Evolutionary conservation across 53 echinoderm and acorn worm genomes (phyloP).

Genomic region (Apostichopus leukothele): DNA sequence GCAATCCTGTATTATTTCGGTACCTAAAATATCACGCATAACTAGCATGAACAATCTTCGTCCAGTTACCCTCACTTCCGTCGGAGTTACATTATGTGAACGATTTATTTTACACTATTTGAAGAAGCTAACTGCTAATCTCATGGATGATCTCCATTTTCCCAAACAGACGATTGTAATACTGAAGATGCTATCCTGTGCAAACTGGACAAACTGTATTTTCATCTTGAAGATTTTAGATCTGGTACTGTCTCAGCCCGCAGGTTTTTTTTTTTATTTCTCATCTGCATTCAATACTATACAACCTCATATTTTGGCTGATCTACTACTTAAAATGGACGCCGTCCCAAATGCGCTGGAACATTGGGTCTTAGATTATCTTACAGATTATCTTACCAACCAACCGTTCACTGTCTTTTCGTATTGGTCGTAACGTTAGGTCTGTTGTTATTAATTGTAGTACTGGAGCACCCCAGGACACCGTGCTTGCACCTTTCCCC

Average conservation of each 20-base stretch:
- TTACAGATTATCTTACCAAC: background rate
- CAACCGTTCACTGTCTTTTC: background rate
- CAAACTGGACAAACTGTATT: too few species aligned
- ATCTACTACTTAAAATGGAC: background rate
- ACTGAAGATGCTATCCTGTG: too few species aligned
- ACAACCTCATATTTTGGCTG: constrained; percentile 9
- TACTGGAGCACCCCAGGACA: constrained; percentile 1
- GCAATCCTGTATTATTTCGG: background rate
- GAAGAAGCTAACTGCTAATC: background rate
- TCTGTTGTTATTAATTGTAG: background rate
- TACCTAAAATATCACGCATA: background rate
- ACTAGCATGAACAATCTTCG: background rate
- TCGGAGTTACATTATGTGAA: background rate
- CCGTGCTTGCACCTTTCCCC: background rate
- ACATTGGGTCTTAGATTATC: background rate
- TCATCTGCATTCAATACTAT: background rate
- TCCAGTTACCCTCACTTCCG: constrained; percentile 1
- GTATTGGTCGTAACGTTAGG: constrained; percentile 12
- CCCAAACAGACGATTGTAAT: background rate
- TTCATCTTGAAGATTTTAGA: background rate
- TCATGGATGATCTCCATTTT: background rate
- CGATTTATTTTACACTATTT: background rate
- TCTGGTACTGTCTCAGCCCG: background rate
- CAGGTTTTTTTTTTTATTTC: background rate
- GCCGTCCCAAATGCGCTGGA: background rate